These are phyloP conservation scores for Ibidorhyncha struthersii DNA, from an alignment of 2,113 vertebrate species.

Conservation along the genomic window DNA sequence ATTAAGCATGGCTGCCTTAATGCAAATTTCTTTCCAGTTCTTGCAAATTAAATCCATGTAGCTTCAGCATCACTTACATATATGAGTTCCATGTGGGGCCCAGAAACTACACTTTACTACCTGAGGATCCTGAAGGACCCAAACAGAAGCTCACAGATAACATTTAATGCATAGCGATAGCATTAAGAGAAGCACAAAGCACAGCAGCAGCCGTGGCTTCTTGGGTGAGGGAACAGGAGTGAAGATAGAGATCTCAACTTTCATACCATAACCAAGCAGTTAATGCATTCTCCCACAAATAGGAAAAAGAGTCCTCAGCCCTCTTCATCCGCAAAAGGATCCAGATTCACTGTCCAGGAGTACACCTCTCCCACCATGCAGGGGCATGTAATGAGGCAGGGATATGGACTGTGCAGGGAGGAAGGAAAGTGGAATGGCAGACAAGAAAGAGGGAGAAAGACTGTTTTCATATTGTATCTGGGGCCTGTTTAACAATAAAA, in stretches of 20 bases:
- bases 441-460: background rate
- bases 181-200: background rate
- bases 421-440: background rate
- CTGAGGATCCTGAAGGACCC: background rate
- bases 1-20: background rate
- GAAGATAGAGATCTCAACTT: background rate
- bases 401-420: background rate
- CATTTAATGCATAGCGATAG: background rate
- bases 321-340: background rate
- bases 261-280: rapidly evolving
- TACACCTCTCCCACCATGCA: background rate
- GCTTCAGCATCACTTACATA: background rate
- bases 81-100: too few relatives aligned
- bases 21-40: background rate
- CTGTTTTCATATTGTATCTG: background rate
- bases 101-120: background rate
- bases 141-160: background rate
- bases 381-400: background rate
- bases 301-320: background rate
- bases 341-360: background rate
- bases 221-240: background rate
- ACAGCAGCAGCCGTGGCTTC: background rate
- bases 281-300: background rate
- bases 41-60: background rate
- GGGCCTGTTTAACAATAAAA: background rate